Evolutionary conservation across 2,113 vertebrate genomes (phyloP).

Genomic region (Sinocyclocheilus rhinocerous): DNA sequence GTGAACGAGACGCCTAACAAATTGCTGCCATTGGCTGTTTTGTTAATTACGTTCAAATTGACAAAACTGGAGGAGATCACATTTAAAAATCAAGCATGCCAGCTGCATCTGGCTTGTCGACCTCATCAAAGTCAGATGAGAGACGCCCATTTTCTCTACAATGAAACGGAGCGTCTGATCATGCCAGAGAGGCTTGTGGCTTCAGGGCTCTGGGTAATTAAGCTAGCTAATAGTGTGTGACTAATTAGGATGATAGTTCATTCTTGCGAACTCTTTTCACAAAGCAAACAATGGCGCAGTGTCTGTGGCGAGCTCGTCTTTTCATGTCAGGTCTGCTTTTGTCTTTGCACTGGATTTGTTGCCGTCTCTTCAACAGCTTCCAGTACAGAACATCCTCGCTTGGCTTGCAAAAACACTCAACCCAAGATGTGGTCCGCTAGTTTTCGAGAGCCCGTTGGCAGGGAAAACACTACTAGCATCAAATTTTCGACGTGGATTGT

Average conservation of each 20-base stretch:
- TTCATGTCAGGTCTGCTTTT: slow-evolving; percentile 28
- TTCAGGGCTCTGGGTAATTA: slow-evolving; percentile 52
- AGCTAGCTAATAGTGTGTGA: slow-evolving; percentile 53
- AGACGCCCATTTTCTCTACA: neutral
- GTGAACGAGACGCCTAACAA: neutral
- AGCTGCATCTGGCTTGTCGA: neutral
- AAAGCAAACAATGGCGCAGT: slow-evolving; percentile 34
- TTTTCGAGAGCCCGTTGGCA: neutral
- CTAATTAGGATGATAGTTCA: slow-evolving; percentile 53
- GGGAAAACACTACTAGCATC: neutral
- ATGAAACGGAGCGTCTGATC: neutral
- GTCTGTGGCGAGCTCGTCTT: neutral
- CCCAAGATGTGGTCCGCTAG: neutral
- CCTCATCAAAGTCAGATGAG: slow-evolving; percentile 9
- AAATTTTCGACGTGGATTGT: neutral
- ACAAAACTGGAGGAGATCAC: neutral
- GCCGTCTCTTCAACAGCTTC: neutral
- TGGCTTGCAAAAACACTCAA: neutral
- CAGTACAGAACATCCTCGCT: neutral
- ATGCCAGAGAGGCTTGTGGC: slow-evolving; percentile 14
- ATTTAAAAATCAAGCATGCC: neutral
- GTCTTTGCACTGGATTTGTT: neutral
- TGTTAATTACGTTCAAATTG: neutral
- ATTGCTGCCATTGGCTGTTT: neutral
- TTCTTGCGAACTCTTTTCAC: slow-evolving; percentile 36